phyloP scores from a whole-genome alignment of 2,888 invertebrate genomes.

The Synanthedon tipuliformis region DNA sequence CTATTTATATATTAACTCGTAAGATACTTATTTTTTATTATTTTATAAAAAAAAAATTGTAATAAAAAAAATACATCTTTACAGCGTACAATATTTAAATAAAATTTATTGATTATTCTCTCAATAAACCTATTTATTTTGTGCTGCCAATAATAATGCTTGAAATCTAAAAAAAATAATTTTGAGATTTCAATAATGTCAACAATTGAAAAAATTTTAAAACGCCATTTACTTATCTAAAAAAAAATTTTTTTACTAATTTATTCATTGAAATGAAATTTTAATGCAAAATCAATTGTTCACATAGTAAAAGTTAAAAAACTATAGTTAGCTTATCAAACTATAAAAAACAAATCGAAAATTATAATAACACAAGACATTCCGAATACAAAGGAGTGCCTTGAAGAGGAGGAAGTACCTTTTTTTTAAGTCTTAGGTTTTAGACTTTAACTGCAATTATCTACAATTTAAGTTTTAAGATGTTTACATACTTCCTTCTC shows the following conservation, averaged over 20 bases:
- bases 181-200: slow-evolving; percentile 13
- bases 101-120: neutral
- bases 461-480: neutral
- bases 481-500: neutral
- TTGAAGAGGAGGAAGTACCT: neutral
- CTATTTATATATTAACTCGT: neutral
- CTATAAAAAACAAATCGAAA: neutral
- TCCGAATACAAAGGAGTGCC: neutral
- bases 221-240: too few relatives aligned
- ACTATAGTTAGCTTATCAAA: neutral
- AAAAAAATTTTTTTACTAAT: too few relatives aligned
- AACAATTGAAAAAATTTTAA: neutral
- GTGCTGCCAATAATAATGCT: slow-evolving; percentile 10
- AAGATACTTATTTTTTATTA: neutral
- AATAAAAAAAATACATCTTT: slow-evolving; percentile 4
- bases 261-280: neutral
- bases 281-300: neutral
- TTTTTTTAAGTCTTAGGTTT: neutral
- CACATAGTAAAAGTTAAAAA: neutral
- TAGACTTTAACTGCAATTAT: too few relatives aligned
- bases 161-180: slow-evolving; percentile 14
- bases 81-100: neutral
- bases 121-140: slow-evolving; percentile 5
- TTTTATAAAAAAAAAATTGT: neutral
- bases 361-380: neutral